phyloP scores from a whole-genome alignment of 2,113 vertebrate species.

The Rhineura floridana region DNA sequence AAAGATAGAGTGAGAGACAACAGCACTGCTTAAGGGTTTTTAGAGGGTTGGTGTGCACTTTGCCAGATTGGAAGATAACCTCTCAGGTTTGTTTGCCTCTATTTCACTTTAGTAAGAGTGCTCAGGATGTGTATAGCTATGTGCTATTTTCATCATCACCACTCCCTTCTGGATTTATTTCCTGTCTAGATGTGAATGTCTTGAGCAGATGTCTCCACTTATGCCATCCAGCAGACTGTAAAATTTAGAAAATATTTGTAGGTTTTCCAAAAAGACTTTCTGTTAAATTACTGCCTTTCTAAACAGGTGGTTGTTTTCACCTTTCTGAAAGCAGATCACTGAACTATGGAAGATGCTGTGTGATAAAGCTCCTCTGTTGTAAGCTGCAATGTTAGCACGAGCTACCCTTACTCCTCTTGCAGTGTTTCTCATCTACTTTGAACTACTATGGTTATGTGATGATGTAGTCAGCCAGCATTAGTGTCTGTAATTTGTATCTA shows the following conservation, averaged over 20 bases:
- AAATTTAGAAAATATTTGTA: slow-evolving; percentile 58
- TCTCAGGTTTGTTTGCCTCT: slow-evolving; percentile 40
- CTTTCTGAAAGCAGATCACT: slow-evolving; percentile 20
- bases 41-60: slow-evolving; percentile 17
- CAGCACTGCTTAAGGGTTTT: slow-evolving; percentile 22
- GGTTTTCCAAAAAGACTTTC: slow-evolving; percentile 51
- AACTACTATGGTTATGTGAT: neutral
- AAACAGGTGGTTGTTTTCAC: slow-evolving; percentile 49
- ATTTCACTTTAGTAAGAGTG: slow-evolving; percentile 29
- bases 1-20: neutral
- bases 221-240: slow-evolving; percentile 57
- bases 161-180: slow-evolving; percentile 44
- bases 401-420: slow-evolving; percentile 26
- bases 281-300: slow-evolving; percentile 55
- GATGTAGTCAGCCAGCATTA: neutral
- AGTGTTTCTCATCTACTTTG: accelerated
- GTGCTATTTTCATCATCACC: slow-evolving; percentile 11
- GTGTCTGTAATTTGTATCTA: neutral
- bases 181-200: slow-evolving; percentile 2
- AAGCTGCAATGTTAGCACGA: slow-evolving; percentile 29
- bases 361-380: slow-evolving; percentile 8
- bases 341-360: slow-evolving; percentile 20
- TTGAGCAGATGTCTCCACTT: slow-evolving; percentile 39
- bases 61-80: slow-evolving; percentile 36
- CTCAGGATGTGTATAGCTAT: slow-evolving; percentile 30